Conservation (phyloP, 2,113 vertebrate species). For the Synchiropus splendidus region DNA sequence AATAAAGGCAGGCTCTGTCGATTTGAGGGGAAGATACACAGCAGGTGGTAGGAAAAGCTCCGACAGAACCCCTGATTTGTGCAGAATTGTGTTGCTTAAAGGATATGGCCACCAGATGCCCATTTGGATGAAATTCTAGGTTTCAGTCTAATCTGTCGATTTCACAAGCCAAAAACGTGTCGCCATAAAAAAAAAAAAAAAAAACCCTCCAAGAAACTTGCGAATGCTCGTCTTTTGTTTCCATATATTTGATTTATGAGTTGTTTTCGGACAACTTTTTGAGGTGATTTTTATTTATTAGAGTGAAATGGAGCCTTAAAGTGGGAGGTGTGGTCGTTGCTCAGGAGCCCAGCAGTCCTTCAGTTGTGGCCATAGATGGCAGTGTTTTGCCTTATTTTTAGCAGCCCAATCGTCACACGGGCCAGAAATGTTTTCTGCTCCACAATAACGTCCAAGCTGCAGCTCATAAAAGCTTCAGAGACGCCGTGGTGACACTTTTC, state of each 20-base stretch:
- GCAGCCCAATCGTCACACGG: constrained; percentile 29
- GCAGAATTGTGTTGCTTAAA: constrained; percentile 77
- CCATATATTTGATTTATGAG: too few species aligned
- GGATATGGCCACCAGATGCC: constrained; percentile 78
- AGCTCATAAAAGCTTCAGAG: too few species aligned
- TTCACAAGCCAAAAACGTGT: constrained; percentile 63
- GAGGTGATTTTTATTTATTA: too few species aligned
- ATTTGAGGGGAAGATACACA: constrained; percentile 62
- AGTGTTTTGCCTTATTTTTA: constrained; percentile 76
- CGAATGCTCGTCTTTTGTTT: too few species aligned
- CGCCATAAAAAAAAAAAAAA: constrained; percentile 18
- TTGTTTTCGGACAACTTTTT: too few species aligned
- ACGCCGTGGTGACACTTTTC: too few species aligned
- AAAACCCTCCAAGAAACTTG: too few species aligned
- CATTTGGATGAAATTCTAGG: constrained; percentile 75
- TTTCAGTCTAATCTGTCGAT: constrained; percentile 67
- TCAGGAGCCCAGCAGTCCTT: constrained; percentile 59
- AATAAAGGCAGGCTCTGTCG: constrained; percentile 65
- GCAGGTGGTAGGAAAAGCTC: constrained; percentile 74
- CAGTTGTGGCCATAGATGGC: constrained; percentile 83
- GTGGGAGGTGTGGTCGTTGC: constrained; percentile 33
- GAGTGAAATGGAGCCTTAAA: too few species aligned
- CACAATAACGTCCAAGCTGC: too few species aligned
- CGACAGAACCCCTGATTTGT: constrained; percentile 73
- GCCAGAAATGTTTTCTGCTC: too few species aligned